Percentiles rank a stretch among this genome's conserved stretches.
These are phyloP conservation scores for Eolophus roseicapilla DNA, from an alignment of 2,113 vertebrate species.

Conservation along the genomic window DNA sequence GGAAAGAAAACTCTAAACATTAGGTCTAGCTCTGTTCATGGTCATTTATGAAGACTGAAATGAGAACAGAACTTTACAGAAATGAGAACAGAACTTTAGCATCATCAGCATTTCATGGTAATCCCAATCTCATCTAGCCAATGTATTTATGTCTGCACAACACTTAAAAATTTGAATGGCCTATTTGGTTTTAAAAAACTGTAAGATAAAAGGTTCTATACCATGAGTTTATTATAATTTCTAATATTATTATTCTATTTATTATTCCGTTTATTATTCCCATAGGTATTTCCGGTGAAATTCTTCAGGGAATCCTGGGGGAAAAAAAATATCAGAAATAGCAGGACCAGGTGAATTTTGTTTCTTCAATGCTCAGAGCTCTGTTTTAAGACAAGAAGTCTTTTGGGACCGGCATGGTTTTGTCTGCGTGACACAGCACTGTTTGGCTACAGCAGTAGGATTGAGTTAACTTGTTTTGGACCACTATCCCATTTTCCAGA, in stretches of 20 bases:
- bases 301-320: neutral
- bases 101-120: neutral
- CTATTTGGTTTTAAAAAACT: neutral
- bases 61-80: neutral
- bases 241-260: neutral
- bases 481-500: neutral
- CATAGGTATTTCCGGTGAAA: neutral
- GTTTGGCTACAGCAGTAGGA: neutral
- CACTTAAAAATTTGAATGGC: neutral
- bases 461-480: neutral
- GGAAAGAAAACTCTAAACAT: neutral
- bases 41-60: neutral
- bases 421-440: neutral
- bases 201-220: neutral
- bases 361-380: neutral
- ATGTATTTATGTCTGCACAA: neutral
- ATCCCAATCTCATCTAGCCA: neutral
- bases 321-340: neutral
- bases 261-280: neutral
- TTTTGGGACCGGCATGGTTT: neutral
- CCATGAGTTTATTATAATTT: neutral
- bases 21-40: neutral
- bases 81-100: neutral
- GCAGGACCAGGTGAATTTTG: neutral
- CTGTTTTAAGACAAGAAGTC: neutral